phyloP scores from a whole-genome alignment of 2,797 vertebrate genomes.

The Enteromius thamalakanensis region DNA sequence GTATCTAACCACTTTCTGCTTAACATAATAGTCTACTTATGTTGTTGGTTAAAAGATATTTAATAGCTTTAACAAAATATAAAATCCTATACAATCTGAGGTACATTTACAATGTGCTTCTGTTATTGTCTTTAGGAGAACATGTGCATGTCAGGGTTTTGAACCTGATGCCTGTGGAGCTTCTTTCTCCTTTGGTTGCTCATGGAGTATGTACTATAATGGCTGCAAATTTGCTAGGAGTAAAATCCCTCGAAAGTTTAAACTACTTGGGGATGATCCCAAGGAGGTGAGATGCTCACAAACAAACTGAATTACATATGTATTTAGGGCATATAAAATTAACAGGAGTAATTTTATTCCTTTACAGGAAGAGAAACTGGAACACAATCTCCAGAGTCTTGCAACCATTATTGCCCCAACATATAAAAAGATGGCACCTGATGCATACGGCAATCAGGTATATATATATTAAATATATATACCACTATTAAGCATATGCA shows the following conservation, averaged over 20 bases:
- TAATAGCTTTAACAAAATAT: neutral
- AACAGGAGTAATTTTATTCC: constrained; percentile 32
- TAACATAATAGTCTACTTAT: neutral
- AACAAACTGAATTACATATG: neutral
- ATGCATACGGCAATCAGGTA: constrained; percentile 97
- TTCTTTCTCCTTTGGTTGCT: constrained; percentile 99
- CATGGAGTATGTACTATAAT: constrained; percentile 99
- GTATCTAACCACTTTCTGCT: neutral
- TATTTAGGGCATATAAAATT: neutral
- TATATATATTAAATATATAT: constrained; percentile 17
- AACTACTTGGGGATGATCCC: constrained; percentile 91
- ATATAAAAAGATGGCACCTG: constrained; percentile 94
- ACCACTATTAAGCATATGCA: neutral
- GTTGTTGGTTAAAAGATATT: neutral
- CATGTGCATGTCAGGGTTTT: constrained; percentile 96
- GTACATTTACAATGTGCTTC: constrained; percentile 14
- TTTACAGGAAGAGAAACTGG: constrained; percentile 92
- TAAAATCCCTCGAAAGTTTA: constrained; percentile 98
- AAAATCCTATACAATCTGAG: neutral
- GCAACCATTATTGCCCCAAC: constrained; percentile 89
- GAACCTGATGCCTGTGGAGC: constrained; percentile 92
- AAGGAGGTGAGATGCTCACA: constrained; percentile 85
- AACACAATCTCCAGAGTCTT: constrained; percentile 89
- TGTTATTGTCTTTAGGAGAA: constrained; percentile 79
- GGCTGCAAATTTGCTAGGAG: constrained; percentile 99